phyloP scores from a whole-genome alignment of 2,113 vertebrate species.

The Cynopterus brachyotis region DNA sequence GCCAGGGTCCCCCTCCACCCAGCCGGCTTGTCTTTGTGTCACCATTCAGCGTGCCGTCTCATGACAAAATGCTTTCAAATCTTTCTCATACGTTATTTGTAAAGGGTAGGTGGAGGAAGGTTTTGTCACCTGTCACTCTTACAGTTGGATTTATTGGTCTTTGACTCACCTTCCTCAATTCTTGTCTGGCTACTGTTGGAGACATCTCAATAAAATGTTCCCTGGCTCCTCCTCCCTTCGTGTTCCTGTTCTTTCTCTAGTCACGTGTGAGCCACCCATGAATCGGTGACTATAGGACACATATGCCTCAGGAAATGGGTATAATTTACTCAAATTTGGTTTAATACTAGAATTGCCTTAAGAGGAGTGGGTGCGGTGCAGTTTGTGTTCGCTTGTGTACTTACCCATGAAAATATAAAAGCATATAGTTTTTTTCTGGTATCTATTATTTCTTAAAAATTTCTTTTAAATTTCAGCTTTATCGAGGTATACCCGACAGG shows the following conservation, averaged over 20 bases:
- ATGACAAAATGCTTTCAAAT: not conserved
- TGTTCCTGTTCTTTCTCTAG: not conserved
- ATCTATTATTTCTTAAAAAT: not conserved
- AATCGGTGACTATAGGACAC: not conserved
- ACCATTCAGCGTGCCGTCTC: not conserved
- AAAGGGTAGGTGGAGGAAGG: too few relatives aligned
- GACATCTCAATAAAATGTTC: not conserved
- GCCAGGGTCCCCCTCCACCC: not conserved
- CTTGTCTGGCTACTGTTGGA: not conserved
- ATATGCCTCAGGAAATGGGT: not conserved
- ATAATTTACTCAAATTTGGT: not conserved
- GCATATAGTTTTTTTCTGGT: not conserved
- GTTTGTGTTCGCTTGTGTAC: not conserved
- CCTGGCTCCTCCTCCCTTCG: not conserved
- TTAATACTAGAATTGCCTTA: not conserved
- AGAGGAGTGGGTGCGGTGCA: accelerated
- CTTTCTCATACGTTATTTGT: not conserved
- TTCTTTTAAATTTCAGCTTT: not conserved
- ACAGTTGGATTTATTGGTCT: not conserved
- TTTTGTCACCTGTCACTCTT: not conserved
- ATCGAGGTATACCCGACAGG: not conserved
- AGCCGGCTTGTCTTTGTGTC: not conserved
- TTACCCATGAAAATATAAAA: not conserved
- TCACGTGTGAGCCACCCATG: not conserved
- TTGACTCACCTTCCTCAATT: not conserved